These are phyloP conservation scores for Colletes gigas DNA, from an alignment of 1,140 invertebrate genomes.

Conservation along the genomic window DNA sequence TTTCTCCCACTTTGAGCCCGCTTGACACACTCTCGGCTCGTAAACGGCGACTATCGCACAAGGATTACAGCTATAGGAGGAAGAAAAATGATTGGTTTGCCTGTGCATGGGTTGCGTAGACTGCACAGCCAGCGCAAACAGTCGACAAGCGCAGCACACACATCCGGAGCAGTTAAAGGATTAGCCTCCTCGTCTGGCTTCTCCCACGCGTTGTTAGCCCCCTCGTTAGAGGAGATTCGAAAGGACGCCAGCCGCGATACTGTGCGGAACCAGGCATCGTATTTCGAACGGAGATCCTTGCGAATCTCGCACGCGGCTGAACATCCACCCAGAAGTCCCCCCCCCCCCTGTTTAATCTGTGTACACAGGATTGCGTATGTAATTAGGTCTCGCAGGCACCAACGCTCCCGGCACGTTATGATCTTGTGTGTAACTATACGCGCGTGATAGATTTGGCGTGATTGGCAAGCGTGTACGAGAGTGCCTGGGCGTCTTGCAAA, in stretches of 20 bases:
- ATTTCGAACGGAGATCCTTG: slow-evolving; percentile 28
- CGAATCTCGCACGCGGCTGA: slow-evolving; percentile 35
- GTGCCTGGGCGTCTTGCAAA: slow-evolving; percentile 1
- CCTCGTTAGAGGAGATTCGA: slow-evolving; percentile 35
- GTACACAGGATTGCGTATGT: slow-evolving; percentile 66
- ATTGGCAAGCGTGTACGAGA: slow-evolving; percentile 15
- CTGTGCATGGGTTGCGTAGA: too few relatives aligned
- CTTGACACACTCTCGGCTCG: too few relatives aligned
- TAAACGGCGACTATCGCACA: too few relatives aligned
- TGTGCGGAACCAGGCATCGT: neutral
- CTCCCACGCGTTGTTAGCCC: slow-evolving; percentile 21
- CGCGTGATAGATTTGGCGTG: slow-evolving; percentile 34
- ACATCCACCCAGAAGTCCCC: slow-evolving; percentile 13
- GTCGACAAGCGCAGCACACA: slow-evolving; percentile 3
- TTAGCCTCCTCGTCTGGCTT: slow-evolving; percentile 15
- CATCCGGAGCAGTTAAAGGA: slow-evolving; percentile 22
- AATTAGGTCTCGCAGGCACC: slow-evolving; percentile 72
- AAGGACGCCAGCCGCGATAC: slow-evolving; percentile 16
- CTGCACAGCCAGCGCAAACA: slow-evolving; percentile 16
- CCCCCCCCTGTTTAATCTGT: slow-evolving; percentile 29
- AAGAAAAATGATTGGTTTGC: too few relatives aligned
- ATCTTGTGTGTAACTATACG: slow-evolving; percentile 18
- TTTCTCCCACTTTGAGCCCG: too few relatives aligned
- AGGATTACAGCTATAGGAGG: too few relatives aligned
- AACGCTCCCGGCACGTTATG: slow-evolving; percentile 56